phyloP scores from a whole-genome alignment of 2,113 vertebrate species.

The Alectura lathami region DNA sequence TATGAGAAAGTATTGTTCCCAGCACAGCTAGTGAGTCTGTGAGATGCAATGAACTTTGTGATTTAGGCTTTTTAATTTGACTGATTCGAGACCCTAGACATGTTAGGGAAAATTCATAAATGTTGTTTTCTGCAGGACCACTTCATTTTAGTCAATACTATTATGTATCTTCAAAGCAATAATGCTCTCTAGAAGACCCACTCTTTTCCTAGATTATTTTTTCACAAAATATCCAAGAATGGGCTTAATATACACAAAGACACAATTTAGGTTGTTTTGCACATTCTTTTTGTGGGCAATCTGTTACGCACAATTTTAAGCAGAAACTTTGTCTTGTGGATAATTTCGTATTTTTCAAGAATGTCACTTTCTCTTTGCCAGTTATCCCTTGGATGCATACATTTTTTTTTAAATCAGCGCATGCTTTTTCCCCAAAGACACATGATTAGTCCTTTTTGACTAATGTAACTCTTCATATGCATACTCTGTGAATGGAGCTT shows the following conservation, averaged over 20 bases:
- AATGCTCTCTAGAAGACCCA: not conserved
- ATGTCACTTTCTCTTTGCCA: not conserved
- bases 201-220: not conserved
- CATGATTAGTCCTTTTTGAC: not conserved
- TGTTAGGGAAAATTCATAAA: not conserved
- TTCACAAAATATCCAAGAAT: not conserved
- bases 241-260: not conserved
- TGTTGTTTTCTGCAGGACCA: not conserved
- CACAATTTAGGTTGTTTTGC: not conserved
- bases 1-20: not conserved
- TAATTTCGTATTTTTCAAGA: not conserved
- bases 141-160: not conserved
- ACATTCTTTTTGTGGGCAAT: not conserved
- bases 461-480: not conserved
- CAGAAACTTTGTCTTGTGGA: not conserved
- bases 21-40: not conserved
- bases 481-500: not conserved
- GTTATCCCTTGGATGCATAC: not conserved
- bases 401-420: not conserved
- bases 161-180: not conserved
- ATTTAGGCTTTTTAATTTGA: not conserved
- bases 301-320: not conserved
- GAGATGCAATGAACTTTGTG: not conserved
- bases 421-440: not conserved
- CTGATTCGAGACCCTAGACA: not conserved